Base-by-base conservation (phyloP, 1,140 invertebrate species). In the Hycleus cichorii region DNA sequence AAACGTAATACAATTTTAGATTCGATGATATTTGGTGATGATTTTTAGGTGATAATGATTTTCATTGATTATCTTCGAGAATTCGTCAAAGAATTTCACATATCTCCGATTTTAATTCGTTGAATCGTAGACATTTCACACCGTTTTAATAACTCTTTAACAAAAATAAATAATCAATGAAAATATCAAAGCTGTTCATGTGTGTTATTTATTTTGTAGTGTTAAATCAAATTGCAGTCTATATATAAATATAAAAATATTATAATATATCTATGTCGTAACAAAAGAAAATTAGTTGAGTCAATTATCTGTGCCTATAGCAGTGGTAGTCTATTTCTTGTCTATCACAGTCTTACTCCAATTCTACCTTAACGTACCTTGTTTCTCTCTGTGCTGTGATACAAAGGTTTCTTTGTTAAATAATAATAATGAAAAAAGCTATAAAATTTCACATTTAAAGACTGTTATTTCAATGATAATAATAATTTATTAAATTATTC, bases 261-360 rank as follows among this genome's bases (percentile, higher is more conserved):
- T 18, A 18, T 65, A 69, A 69, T 71, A 73, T 63, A 42, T 42
- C 9, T 42, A 69, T 73, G 70, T 73, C 70, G 70, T 73, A 72
- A 71, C 60, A 67, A 70, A 65, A 42, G 9, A 42, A 42, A 68
- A 71, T 72, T 73, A 72, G 72, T 73, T 73, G 70, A 73, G 72
- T 73, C 72, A 73, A 73, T 73, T 73, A 73, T 68, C 70, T 72
- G 72, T 73, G 72, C 72, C 72, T 73, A 68, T 73, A 73, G 72
- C 68, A 62, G 66, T 72, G 69, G 66, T 72, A 71, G 67, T 68
- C 66, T 69, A 63, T 71, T 58, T 70, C 46, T 11, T 69, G 63
- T 69, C 67, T 69, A 63, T 65, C 60, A 71, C 68, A 69, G 62
- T 68, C 65, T 60, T 58, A 64, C 64, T 63, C 60, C 58, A 63